Base-by-base conservation (phyloP, 2,113 vertebrate genomes). In the Excalfactoria chinensis region DNA sequence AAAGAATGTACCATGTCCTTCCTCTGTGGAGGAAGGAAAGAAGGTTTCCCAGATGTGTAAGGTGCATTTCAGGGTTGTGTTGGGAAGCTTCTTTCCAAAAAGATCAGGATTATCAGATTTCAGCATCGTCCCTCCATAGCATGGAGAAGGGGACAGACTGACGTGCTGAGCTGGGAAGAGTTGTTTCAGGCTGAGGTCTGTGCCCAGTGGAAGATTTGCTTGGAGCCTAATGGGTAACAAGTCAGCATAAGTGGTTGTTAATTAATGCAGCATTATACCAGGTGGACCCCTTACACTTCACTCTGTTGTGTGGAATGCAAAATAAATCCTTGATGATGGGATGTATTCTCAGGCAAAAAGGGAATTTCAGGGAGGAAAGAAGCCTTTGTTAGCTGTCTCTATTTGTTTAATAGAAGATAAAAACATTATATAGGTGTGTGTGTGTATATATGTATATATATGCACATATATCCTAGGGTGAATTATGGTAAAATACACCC, bases 321-420 rank as follows among this genome's bases (percentile, higher is more conserved):
- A 92, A 95, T 96, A 93, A 94, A 96, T 96, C 86, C 69, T 88
- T 34, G 34, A 32, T 90, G 90, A 93, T 90, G 66, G 88, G 73
- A 88, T 44, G 40, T 41, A 56, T 66, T 91, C 88, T 90, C 35
- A 66, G 46, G 63, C 91, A 90, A 90, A 81, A 49, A 90, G 63
- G 51, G 93, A 88, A 56, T 81, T 93, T 92, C 67, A 59, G 40
- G 35, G 83, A 56, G 63, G 89, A 70, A 92, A 20, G 23, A 70
- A 46, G 55, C 19, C 49, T 62, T 21, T 77, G 68, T 55, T 90
- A 59, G 49, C 34, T 86, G 7, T 34, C 58, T 77, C 32, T 80
- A 71, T 94, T 89, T 84, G 40, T 59, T 94, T 90, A 96, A 84
- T 17, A 51, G 44, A 22, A 62, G 32, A 71, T 41, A 41, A 41